phyloP scores from a whole-genome alignment of 2,888 invertebrate genomes.

The Ptychoptera albimana region DNA sequence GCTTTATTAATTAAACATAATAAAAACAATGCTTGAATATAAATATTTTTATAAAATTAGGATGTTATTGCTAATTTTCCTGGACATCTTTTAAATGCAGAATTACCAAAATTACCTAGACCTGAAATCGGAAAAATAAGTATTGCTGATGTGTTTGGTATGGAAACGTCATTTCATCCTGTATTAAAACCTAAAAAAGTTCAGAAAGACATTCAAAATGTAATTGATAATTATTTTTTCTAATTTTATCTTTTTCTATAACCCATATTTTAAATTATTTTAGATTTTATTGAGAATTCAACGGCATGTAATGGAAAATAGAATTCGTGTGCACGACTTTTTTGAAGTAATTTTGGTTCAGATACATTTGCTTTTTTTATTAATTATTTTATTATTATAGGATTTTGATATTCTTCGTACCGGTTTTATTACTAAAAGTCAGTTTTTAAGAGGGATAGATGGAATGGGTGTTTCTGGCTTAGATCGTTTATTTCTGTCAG shows the following conservation, averaged over 20 bases:
- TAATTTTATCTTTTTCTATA: background rate
- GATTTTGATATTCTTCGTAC: conserved; percentile 51
- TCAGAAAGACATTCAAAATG: conserved; percentile 34
- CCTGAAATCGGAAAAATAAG: conserved; percentile 44
- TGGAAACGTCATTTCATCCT: conserved; percentile 41
- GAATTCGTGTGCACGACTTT: conserved; percentile 49
- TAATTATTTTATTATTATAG: conserved; percentile 23
- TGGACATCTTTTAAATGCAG: conserved; percentile 46
- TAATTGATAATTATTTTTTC: conserved; percentile 14
- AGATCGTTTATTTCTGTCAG: conserved; percentile 37
- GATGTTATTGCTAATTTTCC: conserved; percentile 41
- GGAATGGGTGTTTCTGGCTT: conserved; percentile 44
- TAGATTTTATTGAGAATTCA: conserved; percentile 43
- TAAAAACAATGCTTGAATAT: background rate
- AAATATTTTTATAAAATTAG: conserved; percentile 19
- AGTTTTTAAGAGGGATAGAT: conserved; percentile 55
- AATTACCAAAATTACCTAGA: conserved; percentile 48
- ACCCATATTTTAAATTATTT: background rate
- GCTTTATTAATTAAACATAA: background rate
- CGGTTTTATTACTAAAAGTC: conserved; percentile 50
- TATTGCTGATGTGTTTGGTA: conserved; percentile 34
- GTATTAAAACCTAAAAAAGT: conserved; percentile 34
- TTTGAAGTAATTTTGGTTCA: conserved; percentile 36
- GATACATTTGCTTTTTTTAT: background rate
- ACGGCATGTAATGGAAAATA: conserved; percentile 44